These are phyloP conservation scores for Limnephilus marmoratus DNA, from an alignment of 2,888 invertebrate species.

Conservation along the genomic window DNA sequence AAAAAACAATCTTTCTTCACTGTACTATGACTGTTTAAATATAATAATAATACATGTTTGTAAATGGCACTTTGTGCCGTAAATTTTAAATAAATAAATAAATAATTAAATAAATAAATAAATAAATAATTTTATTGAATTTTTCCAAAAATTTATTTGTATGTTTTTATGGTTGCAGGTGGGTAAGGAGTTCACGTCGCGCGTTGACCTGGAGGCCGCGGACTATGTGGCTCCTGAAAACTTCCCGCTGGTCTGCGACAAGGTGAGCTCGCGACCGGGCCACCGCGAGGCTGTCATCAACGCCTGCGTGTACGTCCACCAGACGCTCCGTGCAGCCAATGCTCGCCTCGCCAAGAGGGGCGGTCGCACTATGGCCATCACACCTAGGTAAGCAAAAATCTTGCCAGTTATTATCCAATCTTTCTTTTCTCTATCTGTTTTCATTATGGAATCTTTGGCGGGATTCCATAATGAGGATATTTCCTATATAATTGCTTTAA, in stretches of 20 bases:
- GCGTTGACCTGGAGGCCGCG: constrained; percentile 94
- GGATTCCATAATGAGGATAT: too few species aligned
- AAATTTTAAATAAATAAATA: too few species aligned
- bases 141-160: not conserved
- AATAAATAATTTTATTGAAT: too few species aligned
- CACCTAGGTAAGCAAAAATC: constrained; percentile 81
- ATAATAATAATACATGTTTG: too few species aligned
- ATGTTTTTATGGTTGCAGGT: constrained; percentile 74
- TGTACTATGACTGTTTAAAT: too few species aligned
- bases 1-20: too few species aligned
- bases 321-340: constrained; percentile 97
- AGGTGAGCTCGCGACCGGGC: constrained; percentile 84
- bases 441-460: too few species aligned
- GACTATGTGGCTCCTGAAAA: constrained; percentile 92
- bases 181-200: constrained; percentile 96
- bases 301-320: constrained; percentile 98
- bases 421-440: too few species aligned
- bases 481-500: too few species aligned
- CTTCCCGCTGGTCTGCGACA: constrained; percentile 92
- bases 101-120: too few species aligned
- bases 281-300: constrained; percentile 99
- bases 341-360: constrained; percentile 93
- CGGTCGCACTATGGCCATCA: constrained; percentile 97
- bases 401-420: too few species aligned
- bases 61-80: too few species aligned